Evolutionary conservation across 2,797 vertebrate species (phyloP), one percentile per base, ranked within the genome.

Genomic region (Eulemur coronatus): DNA sequence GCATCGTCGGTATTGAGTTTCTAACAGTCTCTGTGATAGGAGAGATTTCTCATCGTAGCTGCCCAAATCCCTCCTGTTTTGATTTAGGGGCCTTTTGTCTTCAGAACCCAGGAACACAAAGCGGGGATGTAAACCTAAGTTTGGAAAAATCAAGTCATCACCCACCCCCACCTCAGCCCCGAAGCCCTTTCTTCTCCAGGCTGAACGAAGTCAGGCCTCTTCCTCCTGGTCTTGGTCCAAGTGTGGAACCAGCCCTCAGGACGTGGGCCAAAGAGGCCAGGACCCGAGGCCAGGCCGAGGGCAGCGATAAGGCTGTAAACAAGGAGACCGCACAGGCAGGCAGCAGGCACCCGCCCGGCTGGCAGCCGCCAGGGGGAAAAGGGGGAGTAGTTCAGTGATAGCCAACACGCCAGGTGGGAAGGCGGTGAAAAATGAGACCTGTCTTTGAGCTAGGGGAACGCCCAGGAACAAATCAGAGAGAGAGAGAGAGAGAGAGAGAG

Each of bases 291-390:
- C 2, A 5, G 92, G 63, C 95, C 50, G 67, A 84, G 69, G 92
- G 82, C 82, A 91, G 81, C 28, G 95, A 96, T 97, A 96, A 97
- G 95, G 92, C 41, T 52, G 43, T 88, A 95, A 96, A 96, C 96
- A 97, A 82, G 94, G 79, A 86, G 91, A 73, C 24, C 59, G 96
- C 94, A 93, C 65, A 52, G 73, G 70, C 73, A 38, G 82, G 65
- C 79, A 24, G 78, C 9, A 88, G 3, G 48, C 22, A 76, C 84
- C 43, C 63, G 57, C 46, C 91, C 85, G 57, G 95, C 70, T 97
- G 97, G 96, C 96, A 97, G 75, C 0, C 0, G 52, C 81, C 55
- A 22, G 82, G 96, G 97, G 97, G 91, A 97, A 93, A 96, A 84
- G 57, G 41, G 82, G 78, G 61, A 85, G 93, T 59, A 78, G 87